Evolutionary conservation across 2,113 vertebrate genomes (phyloP).

Genomic region (Zosterops pallidus): DNA sequence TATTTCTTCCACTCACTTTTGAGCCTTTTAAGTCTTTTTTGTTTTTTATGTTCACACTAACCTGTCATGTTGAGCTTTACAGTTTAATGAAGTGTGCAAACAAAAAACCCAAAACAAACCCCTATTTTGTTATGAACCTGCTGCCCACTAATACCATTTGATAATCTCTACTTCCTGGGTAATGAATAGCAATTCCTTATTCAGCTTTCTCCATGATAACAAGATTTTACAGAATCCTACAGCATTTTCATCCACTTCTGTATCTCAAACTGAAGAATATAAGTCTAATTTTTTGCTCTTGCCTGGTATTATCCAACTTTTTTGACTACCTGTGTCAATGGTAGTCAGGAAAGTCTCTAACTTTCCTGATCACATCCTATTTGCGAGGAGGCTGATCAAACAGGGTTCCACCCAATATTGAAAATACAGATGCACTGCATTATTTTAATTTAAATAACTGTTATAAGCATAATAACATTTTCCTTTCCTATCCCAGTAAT

Average conservation of each 20-base stretch:
- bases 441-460: neutral
- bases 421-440: neutral
- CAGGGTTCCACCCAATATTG: neutral
- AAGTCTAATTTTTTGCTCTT: neutral
- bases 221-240: neutral
- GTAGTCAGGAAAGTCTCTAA: neutral
- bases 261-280: neutral
- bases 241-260: neutral
- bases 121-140: neutral
- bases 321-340: neutral
- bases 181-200: neutral
- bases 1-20: neutral
- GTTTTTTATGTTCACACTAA: neutral
- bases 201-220: neutral
- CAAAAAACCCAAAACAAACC: neutral
- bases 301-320: neutral
- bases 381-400: neutral
- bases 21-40: neutral
- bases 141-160: neutral
- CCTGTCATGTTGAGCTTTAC: neutral
- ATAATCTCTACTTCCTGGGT: neutral
- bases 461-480: neutral
- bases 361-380: neutral
- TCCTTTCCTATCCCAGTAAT: neutral
- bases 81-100: neutral